Conservation (phyloP, 2,113 vertebrate species). For the Gopherus flavomarginatus region DNA sequence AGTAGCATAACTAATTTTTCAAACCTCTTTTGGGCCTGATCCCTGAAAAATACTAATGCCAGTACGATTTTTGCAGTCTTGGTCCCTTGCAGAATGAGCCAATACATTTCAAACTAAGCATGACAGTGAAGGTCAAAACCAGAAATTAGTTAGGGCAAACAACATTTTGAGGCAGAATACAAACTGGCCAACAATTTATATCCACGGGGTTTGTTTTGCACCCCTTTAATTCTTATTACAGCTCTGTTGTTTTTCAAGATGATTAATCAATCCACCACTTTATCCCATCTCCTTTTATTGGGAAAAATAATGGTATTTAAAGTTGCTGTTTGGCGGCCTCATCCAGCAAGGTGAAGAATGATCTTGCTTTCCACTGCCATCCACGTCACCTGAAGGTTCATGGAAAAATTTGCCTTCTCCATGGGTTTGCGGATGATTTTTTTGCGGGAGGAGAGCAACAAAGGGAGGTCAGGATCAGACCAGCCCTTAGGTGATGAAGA, state of each 20-base stretch:
- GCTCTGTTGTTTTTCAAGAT: background rate
- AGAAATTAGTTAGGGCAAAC: background rate
- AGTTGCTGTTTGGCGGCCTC: background rate
- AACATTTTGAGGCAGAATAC: background rate
- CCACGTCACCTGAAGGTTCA: background rate
- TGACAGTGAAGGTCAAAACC: background rate
- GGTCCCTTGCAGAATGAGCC: background rate
- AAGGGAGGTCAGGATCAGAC: background rate
- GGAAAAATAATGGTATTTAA: background rate
- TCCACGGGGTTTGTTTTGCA: background rate
- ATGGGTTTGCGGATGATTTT: background rate
- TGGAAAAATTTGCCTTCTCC: background rate
- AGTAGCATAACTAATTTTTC: background rate
- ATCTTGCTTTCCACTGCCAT: background rate
- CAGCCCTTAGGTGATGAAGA: background rate
- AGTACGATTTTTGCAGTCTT: background rate
- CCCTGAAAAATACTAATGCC: constrained; percentile 47
- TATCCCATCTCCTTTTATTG: background rate
- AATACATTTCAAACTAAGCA: background rate
- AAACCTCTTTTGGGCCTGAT: background rate
- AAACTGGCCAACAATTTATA: background rate
- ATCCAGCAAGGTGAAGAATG: background rate
- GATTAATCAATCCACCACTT: background rate
- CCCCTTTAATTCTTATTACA: background rate
- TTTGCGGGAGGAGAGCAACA: background rate